These are phyloP conservation scores for Argentina silus DNA, from an alignment of 2,797 vertebrate genomes.

Conservation along the genomic window DNA sequence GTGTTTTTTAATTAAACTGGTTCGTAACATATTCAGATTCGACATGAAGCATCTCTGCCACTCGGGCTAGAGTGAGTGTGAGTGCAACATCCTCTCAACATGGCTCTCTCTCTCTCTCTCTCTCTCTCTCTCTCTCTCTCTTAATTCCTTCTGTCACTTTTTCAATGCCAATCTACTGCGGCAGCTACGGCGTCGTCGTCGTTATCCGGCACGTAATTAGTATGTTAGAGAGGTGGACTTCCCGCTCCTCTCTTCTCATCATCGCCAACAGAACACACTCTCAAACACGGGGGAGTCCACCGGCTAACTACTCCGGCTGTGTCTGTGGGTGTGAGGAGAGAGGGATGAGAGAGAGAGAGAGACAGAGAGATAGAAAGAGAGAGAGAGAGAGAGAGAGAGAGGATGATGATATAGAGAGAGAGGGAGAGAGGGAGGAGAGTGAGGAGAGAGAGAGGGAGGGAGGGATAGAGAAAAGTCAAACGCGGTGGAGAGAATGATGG, in stretches of 20 bases:
- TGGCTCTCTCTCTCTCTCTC: background rate
- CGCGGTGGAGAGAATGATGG: background rate
- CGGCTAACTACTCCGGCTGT: background rate
- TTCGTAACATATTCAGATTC: background rate
- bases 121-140: background rate
- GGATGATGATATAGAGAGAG: background rate
- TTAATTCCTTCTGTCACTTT: background rate
- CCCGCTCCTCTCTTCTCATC: too few relatives aligned
- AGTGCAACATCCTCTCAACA: too few relatives aligned
- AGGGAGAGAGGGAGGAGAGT: background rate
- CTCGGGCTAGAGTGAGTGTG: background rate
- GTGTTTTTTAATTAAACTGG: too few relatives aligned
- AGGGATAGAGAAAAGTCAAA: background rate
- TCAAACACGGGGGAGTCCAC: too few relatives aligned
- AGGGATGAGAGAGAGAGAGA: background rate
- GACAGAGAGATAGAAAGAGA: background rate
- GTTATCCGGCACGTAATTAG: conserved; percentile 10
- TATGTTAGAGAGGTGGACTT: too few relatives aligned
- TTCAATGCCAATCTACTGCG: background rate
- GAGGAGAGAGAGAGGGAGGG: background rate
- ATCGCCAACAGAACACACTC: too few relatives aligned
- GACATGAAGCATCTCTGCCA: background rate
- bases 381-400: background rate
- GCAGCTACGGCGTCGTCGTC: background rate
- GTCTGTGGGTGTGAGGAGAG: background rate